Conservation (phyloP, 2,888 invertebrate genomes). For the Sylvicola cinctus region DNA sequence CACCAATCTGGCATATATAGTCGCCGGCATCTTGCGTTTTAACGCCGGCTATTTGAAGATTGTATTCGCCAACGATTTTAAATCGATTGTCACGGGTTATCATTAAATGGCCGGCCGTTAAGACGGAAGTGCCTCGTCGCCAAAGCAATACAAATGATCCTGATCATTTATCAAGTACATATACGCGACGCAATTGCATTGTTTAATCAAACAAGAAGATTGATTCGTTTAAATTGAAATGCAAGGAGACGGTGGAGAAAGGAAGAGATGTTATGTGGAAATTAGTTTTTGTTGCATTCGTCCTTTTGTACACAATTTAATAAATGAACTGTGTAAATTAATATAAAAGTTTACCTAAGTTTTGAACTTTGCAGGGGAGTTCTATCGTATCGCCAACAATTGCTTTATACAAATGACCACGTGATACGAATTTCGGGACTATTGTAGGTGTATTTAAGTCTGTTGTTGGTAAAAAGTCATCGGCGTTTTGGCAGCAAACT, state of each 20-base stretch:
- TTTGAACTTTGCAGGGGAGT: conserved; percentile 60
- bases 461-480: conserved; percentile 8
- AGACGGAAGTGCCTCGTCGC: conserved; percentile 45
- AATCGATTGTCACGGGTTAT: conserved; percentile 45
- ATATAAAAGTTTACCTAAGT: conserved; percentile 32
- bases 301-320: neutral
- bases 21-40: conserved; percentile 50
- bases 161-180: no score
- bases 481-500: conserved; percentile 9
- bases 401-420: conserved; percentile 55
- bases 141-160: conserved; percentile 45
- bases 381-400: conserved; percentile 59
- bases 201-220: no score
- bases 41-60: conserved; percentile 46
- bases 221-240: no score
- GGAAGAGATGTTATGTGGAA: no score
- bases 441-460: conserved; percentile 12
- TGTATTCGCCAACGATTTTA: conserved; percentile 45
- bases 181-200: no score
- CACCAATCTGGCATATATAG: conserved; percentile 52
- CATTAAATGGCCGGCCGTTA: conserved; percentile 49
- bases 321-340: no score
- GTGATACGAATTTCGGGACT: conserved; percentile 48
- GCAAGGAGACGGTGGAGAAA: no score
- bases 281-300: neutral